Evolutionary conservation across 2,888 invertebrate genomes (phyloP).

Genomic region (Tortricodes alternella): DNA sequence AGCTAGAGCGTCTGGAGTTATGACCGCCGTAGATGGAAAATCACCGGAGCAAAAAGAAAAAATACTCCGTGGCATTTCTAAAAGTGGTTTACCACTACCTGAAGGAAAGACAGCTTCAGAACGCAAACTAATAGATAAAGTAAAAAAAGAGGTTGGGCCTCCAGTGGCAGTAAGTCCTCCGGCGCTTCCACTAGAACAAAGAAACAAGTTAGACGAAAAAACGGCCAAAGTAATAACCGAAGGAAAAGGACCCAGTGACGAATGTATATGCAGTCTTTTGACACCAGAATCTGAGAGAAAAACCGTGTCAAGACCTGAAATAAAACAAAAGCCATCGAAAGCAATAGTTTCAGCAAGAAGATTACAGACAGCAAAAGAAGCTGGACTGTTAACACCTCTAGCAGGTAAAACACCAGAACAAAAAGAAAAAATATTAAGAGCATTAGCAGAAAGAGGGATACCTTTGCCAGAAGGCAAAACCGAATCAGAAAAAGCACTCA

Average conservation of each 20-base stretch:
- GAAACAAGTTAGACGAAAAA: background rate
- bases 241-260: background rate
- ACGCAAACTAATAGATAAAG: background rate
- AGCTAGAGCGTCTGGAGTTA: slow-evolving; percentile 42
- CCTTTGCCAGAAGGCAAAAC: slow-evolving; percentile 18
- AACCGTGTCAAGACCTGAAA: background rate
- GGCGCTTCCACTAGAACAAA: background rate
- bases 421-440: slow-evolving; percentile 30
- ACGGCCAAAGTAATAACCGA: background rate
- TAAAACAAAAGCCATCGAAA: background rate
- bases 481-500: background rate
- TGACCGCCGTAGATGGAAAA: background rate
- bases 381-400: slow-evolving; percentile 17
- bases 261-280: background rate
- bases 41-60: slow-evolving; percentile 43
- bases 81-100: background rate
- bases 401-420: background rate
- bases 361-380: background rate
- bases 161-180: background rate
- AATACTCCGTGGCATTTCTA: slow-evolving; percentile 12
- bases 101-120: background rate
- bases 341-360: background rate
- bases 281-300: background rate
- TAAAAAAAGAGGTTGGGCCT: background rate
- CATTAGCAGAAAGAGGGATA: slow-evolving; percentile 41